A percentile compares a stretch with the other conserved stretches of the same genome.
These are phyloP conservation scores for Tethya wilhelma DNA, from an alignment of 37 sponge, comb jelly and placozoan genomes.

Conservation along the genomic window DNA sequence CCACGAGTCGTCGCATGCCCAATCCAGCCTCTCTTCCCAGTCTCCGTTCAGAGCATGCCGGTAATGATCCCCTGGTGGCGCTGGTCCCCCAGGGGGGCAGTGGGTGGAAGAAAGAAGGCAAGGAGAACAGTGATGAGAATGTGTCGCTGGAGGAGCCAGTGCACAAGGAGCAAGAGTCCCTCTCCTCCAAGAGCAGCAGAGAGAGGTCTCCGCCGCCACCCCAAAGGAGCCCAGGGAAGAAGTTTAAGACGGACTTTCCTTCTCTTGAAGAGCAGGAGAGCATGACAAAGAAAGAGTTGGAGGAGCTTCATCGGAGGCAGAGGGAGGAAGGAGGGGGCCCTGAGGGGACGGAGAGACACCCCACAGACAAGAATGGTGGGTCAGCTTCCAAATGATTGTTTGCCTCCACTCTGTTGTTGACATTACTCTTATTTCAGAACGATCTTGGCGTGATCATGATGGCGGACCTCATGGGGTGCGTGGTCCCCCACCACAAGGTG, in stretches of 20 bases:
- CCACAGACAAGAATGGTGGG: background rate
- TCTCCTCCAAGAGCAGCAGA: background rate
- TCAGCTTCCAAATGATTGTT: background rate
- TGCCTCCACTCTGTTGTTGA: background rate
- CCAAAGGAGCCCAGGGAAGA: slow-evolving; percentile 8
- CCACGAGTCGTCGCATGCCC: slow-evolving; percentile 80
- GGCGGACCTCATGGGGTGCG: background rate
- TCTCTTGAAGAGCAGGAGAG: slow-evolving; percentile 68
- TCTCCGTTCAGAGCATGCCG: slow-evolving; percentile 83
- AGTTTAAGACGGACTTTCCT: slow-evolving; percentile 68
- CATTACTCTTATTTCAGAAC: background rate
- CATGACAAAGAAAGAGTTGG: slow-evolving; percentile 49
- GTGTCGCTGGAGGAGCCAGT: background rate
- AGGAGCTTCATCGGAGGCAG: slow-evolving; percentile 39
- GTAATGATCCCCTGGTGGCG: slow-evolving; percentile 84
- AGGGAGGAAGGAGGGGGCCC: slow-evolving; percentile 16
- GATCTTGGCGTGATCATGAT: too few species aligned
- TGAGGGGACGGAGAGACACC: background rate
- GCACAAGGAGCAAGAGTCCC: slow-evolving; percentile 19
- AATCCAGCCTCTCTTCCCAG: slow-evolving; percentile 85
- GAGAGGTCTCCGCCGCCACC: slow-evolving; percentile 3
- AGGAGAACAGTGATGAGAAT: slow-evolving; percentile 27
- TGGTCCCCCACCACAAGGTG: slow-evolving; percentile 22
- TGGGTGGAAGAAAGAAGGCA: slow-evolving; percentile 72
- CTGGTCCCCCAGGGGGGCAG: slow-evolving; percentile 86